Conservation (phyloP, 2,888 invertebrate genomes). For the Epirrhoe tristata region DNA sequence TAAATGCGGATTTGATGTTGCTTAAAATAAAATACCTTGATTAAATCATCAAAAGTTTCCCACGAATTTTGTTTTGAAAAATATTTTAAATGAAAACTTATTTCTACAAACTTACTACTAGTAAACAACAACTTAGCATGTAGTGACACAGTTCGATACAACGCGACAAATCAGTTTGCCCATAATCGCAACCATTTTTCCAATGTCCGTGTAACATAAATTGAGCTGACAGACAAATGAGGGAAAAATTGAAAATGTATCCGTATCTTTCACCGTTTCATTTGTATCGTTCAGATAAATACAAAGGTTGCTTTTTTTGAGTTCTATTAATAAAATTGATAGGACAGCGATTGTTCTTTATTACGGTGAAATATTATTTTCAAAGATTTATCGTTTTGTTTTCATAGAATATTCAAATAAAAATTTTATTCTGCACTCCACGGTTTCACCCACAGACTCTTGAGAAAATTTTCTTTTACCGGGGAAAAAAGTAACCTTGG, state of each 20-base stretch:
- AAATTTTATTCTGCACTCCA: too few species aligned
- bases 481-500: too few species aligned
- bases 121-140: neutral
- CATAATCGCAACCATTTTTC: constrained; percentile 22
- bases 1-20: too few species aligned
- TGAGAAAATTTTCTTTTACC: too few species aligned
- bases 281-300: constrained; percentile 6
- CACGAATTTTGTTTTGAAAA: too few species aligned
- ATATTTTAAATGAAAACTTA: too few species aligned
- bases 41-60: too few species aligned
- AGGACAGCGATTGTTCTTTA: neutral
- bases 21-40: too few species aligned
- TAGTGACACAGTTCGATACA: neutral
- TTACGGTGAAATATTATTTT: neutral
- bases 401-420: too few species aligned
- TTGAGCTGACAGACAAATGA: constrained; percentile 13
- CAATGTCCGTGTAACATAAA: constrained; percentile 4
- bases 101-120: neutral
- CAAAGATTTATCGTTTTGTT: neutral
- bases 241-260: constrained; percentile 10
- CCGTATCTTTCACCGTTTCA: constrained; percentile 7
- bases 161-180: constrained; percentile 21
- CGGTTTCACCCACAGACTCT: too few species aligned
- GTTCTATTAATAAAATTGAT: neutral
- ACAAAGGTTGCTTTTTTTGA: neutral